A percentile compares a stretch with the other conserved stretches of the same genome.
These are phyloP conservation scores for Nymphalis c-album DNA, from an alignment of 2,888 invertebrate genomes.

Conservation along the genomic window DNA sequence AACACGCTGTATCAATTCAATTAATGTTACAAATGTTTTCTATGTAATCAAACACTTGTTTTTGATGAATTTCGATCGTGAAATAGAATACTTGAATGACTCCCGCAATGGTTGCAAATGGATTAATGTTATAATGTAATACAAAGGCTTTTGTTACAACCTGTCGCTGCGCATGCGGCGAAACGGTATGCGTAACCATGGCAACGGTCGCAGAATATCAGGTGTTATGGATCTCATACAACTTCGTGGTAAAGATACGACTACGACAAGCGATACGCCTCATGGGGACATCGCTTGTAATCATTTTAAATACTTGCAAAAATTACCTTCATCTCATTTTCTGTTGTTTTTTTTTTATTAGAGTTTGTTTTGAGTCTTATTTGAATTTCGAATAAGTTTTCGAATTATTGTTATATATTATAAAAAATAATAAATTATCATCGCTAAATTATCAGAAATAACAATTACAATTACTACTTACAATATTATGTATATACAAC, in stretches of 20 bases:
- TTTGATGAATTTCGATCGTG: slow-evolving; percentile 7
- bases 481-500: not conserved
- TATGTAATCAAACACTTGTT: slow-evolving; percentile 6
- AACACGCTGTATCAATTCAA: not conserved
- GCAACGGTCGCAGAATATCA: slow-evolving; percentile 47
- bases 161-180: slow-evolving; percentile 54
- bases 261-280: not conserved
- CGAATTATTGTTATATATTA: no score
- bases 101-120: slow-evolving; percentile 36
- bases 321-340: no score
- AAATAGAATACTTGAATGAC: slow-evolving; percentile 30
- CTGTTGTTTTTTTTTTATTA: no score
- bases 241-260: not conserved
- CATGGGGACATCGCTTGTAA: no score
- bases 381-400: no score
- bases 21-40: not conserved
- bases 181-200: slow-evolving; percentile 58
- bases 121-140: slow-evolving; percentile 37
- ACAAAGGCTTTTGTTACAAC: slow-evolving; percentile 70
- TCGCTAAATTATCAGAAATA: no score
- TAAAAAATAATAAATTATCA: no score
- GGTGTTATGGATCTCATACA: slow-evolving; percentile 29
- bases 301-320: no score
- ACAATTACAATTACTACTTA: no score
- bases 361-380: no score